Evolutionary conservation across 2,797 vertebrate genomes (phyloP).

Genomic region (Amblyraja radiata): DNA sequence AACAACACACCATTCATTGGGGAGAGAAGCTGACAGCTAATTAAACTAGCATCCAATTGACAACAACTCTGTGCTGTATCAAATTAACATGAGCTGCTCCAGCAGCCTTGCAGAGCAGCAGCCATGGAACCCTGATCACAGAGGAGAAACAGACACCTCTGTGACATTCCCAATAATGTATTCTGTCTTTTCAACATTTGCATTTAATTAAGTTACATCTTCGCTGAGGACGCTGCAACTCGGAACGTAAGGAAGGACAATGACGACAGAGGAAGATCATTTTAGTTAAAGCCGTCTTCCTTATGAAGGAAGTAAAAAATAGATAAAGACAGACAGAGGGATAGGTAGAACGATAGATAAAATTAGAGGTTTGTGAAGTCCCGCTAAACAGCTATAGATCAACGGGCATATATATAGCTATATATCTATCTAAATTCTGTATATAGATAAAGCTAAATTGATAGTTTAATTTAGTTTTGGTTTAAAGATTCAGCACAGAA

Average conservation of each 20-base stretch:
- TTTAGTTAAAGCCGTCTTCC: background rate
- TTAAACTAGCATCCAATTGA: constrained; percentile 14
- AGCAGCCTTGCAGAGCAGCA: constrained; percentile 9
- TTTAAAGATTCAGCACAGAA: no score
- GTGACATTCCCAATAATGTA: constrained; percentile 7
- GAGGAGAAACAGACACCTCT: constrained; percentile 12
- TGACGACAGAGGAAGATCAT: background rate
- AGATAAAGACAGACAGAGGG: no score
- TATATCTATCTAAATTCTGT: no score
- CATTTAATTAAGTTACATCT: constrained; percentile 33
- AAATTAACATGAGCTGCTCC: constrained; percentile 19
- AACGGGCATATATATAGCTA: background rate
- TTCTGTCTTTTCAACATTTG: constrained; percentile 9
- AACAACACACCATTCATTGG: constrained; percentile 4
- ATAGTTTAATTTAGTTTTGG: no score
- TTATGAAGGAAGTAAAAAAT: background rate
- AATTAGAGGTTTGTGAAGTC: no score
- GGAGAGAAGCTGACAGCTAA: constrained; percentile 19
- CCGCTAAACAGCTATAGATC: background rate
- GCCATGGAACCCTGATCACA: background rate
- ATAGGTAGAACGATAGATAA: background rate
- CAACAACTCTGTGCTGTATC: constrained; percentile 2
- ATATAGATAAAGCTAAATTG: no score
- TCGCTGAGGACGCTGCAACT: background rate
- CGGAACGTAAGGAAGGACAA: background rate